phyloP scores from a whole-genome alignment of 2,888 invertebrate species.

The Himalopsyche tibetana region DNA sequence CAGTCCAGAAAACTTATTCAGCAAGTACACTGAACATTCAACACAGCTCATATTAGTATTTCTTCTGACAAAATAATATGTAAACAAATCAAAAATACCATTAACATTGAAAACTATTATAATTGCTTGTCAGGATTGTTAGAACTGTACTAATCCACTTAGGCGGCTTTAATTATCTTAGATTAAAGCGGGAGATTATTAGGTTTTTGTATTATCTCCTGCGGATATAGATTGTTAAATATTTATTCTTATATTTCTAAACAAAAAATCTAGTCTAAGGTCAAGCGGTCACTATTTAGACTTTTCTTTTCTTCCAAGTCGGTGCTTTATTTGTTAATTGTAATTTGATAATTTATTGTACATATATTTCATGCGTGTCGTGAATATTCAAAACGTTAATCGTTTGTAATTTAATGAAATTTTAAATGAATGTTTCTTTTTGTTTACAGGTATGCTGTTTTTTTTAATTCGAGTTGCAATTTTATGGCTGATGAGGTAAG shows the following conservation, averaged over 20 bases:
- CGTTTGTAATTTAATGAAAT: neutral
- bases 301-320: neutral
- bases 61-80: neutral
- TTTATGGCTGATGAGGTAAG: constrained; percentile 38
- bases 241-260: neutral
- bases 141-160: neutral
- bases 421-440: constrained; percentile 11
- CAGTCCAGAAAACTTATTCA: too few relatives aligned
- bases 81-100: neutral
- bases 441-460: constrained; percentile 25
- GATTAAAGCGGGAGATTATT: neutral
- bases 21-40: too few relatives aligned
- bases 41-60: neutral
- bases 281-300: neutral
- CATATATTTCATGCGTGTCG: neutral
- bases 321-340: neutral
- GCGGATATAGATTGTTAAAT: constrained; percentile 25
- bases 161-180: neutral
- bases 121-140: constrained; percentile 14
- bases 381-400: neutral
- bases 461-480: constrained; percentile 18
- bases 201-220: neutral
- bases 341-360: neutral
- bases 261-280: constrained; percentile 24
- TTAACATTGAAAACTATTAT: neutral